Evolutionary conservation across 2,797 vertebrate genomes (phyloP).

Genomic region (Tenualosa thibaudeaui): DNA sequence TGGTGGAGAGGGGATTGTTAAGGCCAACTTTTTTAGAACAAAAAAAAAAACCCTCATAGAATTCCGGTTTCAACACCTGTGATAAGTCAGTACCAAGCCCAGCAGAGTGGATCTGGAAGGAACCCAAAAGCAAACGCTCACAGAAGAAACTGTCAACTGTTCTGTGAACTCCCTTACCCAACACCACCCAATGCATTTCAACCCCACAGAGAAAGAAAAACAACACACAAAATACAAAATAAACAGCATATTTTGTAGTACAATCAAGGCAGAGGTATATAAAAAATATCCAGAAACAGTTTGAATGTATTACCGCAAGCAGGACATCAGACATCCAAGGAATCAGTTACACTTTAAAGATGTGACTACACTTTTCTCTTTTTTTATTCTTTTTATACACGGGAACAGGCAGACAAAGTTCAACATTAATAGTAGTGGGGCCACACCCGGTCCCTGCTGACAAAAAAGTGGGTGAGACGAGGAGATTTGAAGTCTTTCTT

Average conservation of each 20-base stretch:
- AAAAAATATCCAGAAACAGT: background rate
- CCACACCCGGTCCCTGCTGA: background rate
- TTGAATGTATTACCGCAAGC: background rate
- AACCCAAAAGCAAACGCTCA: background rate
- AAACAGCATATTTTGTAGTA: background rate
- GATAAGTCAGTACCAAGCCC: conserved; percentile 28
- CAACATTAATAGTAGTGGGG: background rate
- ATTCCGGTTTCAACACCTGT: conserved; percentile 23
- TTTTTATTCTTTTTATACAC: background rate
- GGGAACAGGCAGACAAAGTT: background rate
- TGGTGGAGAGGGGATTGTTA: background rate
- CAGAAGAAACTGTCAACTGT: conserved; percentile 26
- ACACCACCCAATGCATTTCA: conserved; percentile 34
- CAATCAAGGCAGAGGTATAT: background rate
- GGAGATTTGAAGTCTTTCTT: background rate
- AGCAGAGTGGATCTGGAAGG: conserved; percentile 26
- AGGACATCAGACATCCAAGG: background rate
- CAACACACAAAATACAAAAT: background rate
- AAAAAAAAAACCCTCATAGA: background rate
- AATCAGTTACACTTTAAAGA: background rate
- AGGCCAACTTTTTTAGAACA: background rate
- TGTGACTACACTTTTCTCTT: background rate
- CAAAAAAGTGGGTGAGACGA: conserved; percentile 5
- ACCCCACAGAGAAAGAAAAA: background rate
- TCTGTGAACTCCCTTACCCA: conserved; percentile 33